Evolutionary conservation across 2,113 vertebrate genomes (phyloP), one percentile per base, ranked within the genome.

Genomic region (Isichthys henryi): DNA sequence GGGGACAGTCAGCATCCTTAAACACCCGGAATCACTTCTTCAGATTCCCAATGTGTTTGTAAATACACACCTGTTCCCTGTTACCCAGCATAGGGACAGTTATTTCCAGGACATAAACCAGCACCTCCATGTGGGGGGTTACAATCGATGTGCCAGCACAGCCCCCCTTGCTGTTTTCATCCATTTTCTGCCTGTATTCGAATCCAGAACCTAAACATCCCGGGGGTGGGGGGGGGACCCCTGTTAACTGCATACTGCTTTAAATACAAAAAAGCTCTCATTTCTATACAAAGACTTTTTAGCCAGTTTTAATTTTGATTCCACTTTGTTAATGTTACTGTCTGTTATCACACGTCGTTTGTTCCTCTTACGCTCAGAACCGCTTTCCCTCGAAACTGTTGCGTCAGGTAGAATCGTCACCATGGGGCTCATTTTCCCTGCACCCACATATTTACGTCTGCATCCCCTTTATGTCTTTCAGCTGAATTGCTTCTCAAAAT

Each of bases 401-500:
- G 74, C n/a, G 74, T 80, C 74, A 80, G 35, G 35, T 80, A 80
- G 35, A 43, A 80, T 80, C 31, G 35, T 43, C 31, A 80, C 31
- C 74, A 13, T 6, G 43, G 11, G 83, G 46, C 83, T 86, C 83
- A n/a, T 86, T 86, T 49, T 86, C 83, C 23, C 83, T 0, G 48
- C n/a, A 46, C 45, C 45, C 43, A 50, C 43, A 86, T 49, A 86
- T 86, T 50, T 86, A 50, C 21, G 17, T 86, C 46, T n/a, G 23
- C 83, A 50, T 86, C 23, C 21, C 19, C 50, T 86, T 86, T 49
- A 86, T 49, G 83, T 86, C 83, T 49, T 48, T 48, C 45, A 50
- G 45, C 48, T 49, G 11, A 86, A 86, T 86, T 86, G 83, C 45
- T 86, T 86, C 45, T 49, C 83, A 86, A 49, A 86, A 86, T 86